phyloP scores from a whole-genome alignment of 2,888 invertebrate species.

The Pandemis heparana region DNA sequence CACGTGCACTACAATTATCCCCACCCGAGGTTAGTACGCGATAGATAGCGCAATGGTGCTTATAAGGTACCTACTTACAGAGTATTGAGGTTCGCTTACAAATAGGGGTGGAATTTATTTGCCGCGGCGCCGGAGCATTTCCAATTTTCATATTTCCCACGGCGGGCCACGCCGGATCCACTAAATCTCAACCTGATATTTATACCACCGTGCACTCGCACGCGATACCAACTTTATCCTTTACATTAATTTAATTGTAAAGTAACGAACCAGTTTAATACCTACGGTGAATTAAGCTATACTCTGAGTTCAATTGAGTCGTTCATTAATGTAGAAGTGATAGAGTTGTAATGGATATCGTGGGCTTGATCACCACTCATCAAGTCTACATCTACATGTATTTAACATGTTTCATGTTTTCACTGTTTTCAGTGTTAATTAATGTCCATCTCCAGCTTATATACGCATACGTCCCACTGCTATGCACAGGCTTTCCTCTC shows the following conservation, averaged over 20 bases:
- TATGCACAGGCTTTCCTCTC: no score
- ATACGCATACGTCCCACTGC: no score
- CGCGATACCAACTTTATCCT: constrained; percentile 46
- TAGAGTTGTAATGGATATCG: no score
- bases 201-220: constrained; percentile 76
- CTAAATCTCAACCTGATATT: constrained; percentile 76
- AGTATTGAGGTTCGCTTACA: constrained; percentile 68
- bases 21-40: constrained; percentile 7
- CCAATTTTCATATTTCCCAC: constrained; percentile 83
- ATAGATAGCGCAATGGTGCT: constrained; percentile 38
- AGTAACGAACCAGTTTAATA: background rate
- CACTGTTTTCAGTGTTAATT: no score
- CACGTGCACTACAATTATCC: constrained; percentile 37
- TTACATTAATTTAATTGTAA: background rate
- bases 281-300: no score
- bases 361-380: no score
- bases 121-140: constrained; percentile 65
- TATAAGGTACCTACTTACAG: constrained; percentile 52
- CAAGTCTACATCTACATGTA: no score
- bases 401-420: no score
- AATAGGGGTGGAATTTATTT: constrained; percentile 77
- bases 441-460: no score
- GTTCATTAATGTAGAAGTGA: no score
- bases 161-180: constrained; percentile 63
- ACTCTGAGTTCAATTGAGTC: no score